Percentiles rank a stretch among this genome's conserved stretches.
phyloP scores from a whole-genome alignment of 2,797 vertebrate genomes.

The Microchirus variegatus region DNA sequence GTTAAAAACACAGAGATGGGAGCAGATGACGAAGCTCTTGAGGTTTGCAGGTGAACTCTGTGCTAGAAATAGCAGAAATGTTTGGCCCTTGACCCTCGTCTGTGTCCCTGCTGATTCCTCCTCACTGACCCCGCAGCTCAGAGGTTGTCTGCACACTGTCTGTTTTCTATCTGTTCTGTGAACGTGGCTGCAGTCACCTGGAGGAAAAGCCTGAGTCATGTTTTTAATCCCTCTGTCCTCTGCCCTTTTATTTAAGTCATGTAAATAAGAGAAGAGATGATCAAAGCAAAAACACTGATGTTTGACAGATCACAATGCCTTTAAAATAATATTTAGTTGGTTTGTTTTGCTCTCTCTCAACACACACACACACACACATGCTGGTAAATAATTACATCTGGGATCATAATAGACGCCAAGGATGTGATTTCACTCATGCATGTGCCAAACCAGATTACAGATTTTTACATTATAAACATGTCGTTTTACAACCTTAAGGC shows the following conservation, averaged over 20 bases:
- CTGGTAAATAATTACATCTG: no score
- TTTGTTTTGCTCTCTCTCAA: background rate
- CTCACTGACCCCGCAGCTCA: conserved; percentile 16
- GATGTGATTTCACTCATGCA: no score
- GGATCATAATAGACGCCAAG: no score
- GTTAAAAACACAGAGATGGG: conserved; percentile 9
- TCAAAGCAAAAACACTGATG: conserved; percentile 1
- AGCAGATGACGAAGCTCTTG: background rate
- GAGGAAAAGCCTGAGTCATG: conserved; percentile 56
- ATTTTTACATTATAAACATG: background rate
- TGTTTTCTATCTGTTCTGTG: conserved; percentile 20
- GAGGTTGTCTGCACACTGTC: conserved; percentile 18
- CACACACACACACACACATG: background rate
- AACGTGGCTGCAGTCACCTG: conserved; percentile 5
- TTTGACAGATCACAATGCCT: conserved; percentile 12
- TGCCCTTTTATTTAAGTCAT: conserved; percentile 21
- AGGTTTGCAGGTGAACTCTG: background rate
- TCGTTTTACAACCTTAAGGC: background rate
- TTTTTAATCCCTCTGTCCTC: conserved; percentile 36
- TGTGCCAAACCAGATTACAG: no score
- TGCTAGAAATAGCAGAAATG: background rate
- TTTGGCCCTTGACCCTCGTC: conserved; percentile 13
- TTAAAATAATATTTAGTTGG: conserved; percentile 1
- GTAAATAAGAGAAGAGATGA: conserved; percentile 5
- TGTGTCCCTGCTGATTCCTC: conserved; percentile 8